Base-by-base conservation (phyloP, 1,140 invertebrate genomes). In the Pachypsylla venusta region DNA sequence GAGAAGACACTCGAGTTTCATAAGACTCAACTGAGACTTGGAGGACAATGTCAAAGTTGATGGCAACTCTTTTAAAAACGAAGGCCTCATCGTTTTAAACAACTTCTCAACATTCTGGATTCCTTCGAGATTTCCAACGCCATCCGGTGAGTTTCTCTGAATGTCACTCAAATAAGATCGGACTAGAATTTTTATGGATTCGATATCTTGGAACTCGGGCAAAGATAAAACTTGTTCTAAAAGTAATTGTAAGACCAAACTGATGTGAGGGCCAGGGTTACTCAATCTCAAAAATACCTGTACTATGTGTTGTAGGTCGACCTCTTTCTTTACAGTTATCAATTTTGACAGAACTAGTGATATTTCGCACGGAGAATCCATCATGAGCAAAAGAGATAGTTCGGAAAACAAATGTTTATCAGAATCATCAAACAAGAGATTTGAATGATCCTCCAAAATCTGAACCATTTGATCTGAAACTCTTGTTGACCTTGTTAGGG, bases 361-460 rank as follows among this genome's bases (percentile, higher is more conserved):
- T 26, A 80, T 73, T 1, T 73, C 65, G 0, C 65, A 65, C 3
- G 72, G 73, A 60, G 76, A 74, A 1, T 69, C 64, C 16, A 71
- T 69, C 64, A 80, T 79, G 16, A 80, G 60, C 24, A 74, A 68
- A 1, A 75, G 71, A 2, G 74, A 68, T 13, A 79, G 71, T 60
- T 79, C 77, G 0, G 78, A 78, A 62, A 80, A 79, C 1, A 74
- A 76, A 0, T 73, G 66, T 1, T 70, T 66, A 30, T 70, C 65
- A 53, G 54, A 59, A 27, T 63, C 59, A 48, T 60, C 53, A 56
- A 58, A 54, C 7, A 24, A 26, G 22, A 16, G 16, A 16, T 53
- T 56, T 13, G 59, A 25, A 25, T 60, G 59, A 1, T 27, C 25
- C 55, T 56, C 35, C 35, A 56, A 25, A 56, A 60, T 53, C 4